Conservation (phyloP, 2,888 invertebrate genomes). For the Limnephilus rhombicus region DNA sequence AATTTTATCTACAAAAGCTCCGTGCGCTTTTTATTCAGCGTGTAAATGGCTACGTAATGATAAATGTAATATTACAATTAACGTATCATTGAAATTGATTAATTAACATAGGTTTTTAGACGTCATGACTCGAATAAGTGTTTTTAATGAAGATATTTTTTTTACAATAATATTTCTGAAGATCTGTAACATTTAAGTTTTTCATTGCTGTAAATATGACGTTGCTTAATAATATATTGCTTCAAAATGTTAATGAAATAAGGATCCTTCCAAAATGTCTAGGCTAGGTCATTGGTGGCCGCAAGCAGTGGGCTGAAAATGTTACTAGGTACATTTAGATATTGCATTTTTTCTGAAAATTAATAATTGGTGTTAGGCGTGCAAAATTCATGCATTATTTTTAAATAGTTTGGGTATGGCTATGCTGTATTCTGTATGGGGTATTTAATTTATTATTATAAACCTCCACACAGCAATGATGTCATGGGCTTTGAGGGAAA, state of each 20-base stretch:
- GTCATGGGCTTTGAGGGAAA: too few species aligned
- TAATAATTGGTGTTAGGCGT: conserved; percentile 4
- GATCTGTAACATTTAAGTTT: conserved; percentile 8
- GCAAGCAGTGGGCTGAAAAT: background rate
- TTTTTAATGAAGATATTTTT: background rate
- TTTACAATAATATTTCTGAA: background rate
- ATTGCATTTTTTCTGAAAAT: background rate
- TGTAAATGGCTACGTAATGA: background rate
- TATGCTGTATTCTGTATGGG: background rate
- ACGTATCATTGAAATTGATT: background rate
- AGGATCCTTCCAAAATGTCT: background rate
- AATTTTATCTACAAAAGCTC: background rate
- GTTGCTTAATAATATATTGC: conserved; percentile 1
- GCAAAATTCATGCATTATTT: background rate
- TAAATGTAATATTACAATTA: background rate
- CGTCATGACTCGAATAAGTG: background rate
- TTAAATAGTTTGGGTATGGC: background rate
- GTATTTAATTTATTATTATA: background rate
- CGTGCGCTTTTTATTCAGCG: background rate
- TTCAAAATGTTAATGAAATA: background rate
- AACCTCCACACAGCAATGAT: background rate
- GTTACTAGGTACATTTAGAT: background rate
- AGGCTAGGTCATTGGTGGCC: background rate
- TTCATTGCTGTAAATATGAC: background rate
- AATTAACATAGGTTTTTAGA: background rate